Conservation (phyloP, 2,888 invertebrate species). For the Saturnia pavonia region DNA sequence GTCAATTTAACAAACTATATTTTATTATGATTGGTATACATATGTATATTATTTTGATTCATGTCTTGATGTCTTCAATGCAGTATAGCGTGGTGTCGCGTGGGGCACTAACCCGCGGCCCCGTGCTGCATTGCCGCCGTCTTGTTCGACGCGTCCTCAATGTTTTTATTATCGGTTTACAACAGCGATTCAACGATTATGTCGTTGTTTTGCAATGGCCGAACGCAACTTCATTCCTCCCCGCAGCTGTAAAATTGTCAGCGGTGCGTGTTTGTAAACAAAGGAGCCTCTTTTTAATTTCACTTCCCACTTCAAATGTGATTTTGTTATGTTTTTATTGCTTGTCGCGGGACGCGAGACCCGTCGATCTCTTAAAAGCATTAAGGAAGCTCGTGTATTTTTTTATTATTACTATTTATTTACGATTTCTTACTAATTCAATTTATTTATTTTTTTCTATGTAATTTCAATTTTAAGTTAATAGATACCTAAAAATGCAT, state of each 20-base stretch:
- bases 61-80: neutral
- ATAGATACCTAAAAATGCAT: no score
- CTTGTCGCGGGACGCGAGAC: neutral
- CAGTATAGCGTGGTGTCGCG: neutral
- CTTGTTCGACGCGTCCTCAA: conserved; percentile 34
- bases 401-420: neutral
- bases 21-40: neutral
- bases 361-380: neutral
- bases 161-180: conserved; percentile 44
- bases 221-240: conserved; percentile 12
- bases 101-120: conserved; percentile 27
- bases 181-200: conserved; percentile 37
- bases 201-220: conserved; percentile 41
- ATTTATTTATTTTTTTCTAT: neutral
- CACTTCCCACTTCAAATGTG: conserved; percentile 17
- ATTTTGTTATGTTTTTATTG: conserved; percentile 18
- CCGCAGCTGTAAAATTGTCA: conserved; percentile 15
- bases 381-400: neutral
- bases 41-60: neutral
- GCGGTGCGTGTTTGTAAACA: conserved; percentile 27
- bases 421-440: neutral
- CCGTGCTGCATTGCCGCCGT: conserved; percentile 28
- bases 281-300: conserved; percentile 29
- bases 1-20: neutral
- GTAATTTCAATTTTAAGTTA: no score